These are phyloP conservation scores for Pitta sordida DNA, from an alignment of 2,113 vertebrate genomes.

Conservation along the genomic window DNA sequence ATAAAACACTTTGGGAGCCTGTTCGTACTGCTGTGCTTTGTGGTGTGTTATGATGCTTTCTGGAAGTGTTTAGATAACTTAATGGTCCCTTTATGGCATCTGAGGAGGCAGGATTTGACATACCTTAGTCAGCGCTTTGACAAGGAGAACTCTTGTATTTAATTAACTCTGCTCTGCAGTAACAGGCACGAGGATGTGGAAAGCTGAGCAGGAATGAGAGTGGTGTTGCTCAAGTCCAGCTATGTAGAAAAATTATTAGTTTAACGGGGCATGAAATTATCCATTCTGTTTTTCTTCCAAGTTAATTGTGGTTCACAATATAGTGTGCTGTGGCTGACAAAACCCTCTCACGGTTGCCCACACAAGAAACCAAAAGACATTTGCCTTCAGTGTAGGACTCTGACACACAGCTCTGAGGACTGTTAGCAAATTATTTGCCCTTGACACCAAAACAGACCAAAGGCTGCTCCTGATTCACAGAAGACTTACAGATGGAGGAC, in stretches of 20 bases:
- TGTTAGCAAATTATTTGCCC: neutral
- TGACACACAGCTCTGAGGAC: neutral
- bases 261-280: constrained; percentile 56
- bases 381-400: neutral
- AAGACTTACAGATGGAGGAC: neutral
- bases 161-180: constrained; percentile 15
- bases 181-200: neutral
- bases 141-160: neutral
- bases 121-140: neutral
- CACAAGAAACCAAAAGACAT: neutral
- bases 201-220: neutral
- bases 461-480: neutral
- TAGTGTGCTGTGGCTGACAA: neutral
- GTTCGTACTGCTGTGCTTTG: neutral
- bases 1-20: neutral
- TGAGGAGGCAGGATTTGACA: neutral
- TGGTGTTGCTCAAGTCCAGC: neutral
- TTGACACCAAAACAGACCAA: neutral
- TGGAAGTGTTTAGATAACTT: constrained; percentile 10
- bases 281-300: constrained; percentile 23
- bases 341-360: neutral
- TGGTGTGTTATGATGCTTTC: neutral
- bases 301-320: constrained; percentile 9
- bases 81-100: neutral
- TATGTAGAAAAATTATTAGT: constrained; percentile 56